Evolutionary conservation across 1,140 invertebrate species (phyloP).

Genomic region (Lasaia peninsularis): DNA sequence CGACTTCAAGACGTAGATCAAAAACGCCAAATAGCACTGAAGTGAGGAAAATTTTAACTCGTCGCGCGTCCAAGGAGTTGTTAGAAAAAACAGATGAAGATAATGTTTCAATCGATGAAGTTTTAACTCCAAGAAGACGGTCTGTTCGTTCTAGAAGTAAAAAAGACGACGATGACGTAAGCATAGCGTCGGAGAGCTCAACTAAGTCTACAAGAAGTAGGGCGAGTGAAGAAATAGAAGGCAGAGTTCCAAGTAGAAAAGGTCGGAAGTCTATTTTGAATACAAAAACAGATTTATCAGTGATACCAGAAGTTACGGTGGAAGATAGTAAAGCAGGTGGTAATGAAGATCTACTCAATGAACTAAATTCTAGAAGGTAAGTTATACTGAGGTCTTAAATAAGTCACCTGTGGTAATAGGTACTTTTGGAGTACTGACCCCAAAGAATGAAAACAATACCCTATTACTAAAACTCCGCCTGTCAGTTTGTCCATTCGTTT

Average conservation of each 20-base stretch:
- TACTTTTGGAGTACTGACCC: no score
- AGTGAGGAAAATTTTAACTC: slow-evolving; percentile 51
- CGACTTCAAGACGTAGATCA: slow-evolving; percentile 33
- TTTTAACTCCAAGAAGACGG: slow-evolving; percentile 47
- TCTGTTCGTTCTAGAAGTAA: slow-evolving; percentile 44
- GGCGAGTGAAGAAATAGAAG: slow-evolving; percentile 38
- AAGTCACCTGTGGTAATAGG: slow-evolving; percentile 5
- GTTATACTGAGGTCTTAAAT: slow-evolving; percentile 21
- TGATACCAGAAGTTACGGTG: slow-evolving; percentile 60
- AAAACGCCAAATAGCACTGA: slow-evolving; percentile 49
- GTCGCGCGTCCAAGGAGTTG: slow-evolving; percentile 52
- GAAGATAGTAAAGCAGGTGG: slow-evolving; percentile 36
- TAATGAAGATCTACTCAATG: slow-evolving; percentile 34
- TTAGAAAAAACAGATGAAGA: slow-evolving; percentile 41
- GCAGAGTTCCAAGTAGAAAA: slow-evolving; percentile 40
- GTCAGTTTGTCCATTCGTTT: no score
- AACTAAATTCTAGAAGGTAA: slow-evolving; percentile 51
- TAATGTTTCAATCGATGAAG: slow-evolving; percentile 35
- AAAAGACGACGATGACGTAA: slow-evolving; percentile 52
- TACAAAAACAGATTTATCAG: slow-evolving; percentile 61
- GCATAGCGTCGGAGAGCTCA: slow-evolving; percentile 48
- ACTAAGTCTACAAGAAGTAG: slow-evolving; percentile 42
- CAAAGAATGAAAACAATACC: no score
- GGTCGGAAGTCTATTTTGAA: slow-evolving; percentile 47
- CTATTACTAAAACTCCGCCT: no score